Evolutionary conservation across 2,113 vertebrate genomes (phyloP).

Genomic region (Odontophorus gujanensis): DNA sequence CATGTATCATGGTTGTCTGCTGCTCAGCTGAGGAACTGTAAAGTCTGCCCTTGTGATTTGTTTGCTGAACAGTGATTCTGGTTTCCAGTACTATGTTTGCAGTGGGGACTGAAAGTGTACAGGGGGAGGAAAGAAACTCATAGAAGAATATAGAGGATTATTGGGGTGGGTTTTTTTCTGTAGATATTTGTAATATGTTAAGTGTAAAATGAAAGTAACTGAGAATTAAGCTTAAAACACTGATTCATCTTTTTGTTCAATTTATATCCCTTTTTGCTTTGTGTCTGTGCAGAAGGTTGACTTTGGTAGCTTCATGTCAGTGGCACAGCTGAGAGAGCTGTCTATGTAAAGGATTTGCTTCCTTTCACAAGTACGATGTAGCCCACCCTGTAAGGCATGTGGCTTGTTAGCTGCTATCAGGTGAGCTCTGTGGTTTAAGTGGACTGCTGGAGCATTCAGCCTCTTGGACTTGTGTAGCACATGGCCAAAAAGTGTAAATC

Average conservation of each 20-base stretch:
- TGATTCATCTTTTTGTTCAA: neutral
- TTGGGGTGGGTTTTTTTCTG: neutral
- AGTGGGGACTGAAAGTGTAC: neutral
- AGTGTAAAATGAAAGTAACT: neutral
- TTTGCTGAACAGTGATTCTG: neutral
- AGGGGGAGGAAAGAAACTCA: neutral
- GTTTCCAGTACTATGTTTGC: neutral
- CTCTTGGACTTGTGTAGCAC: neutral
- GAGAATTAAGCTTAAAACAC: neutral
- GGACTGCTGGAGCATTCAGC: neutral
- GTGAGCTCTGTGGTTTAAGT: rapidly evolving
- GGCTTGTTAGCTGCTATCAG: neutral
- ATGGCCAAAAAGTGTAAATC: neutral
- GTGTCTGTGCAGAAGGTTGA: rapidly evolving
- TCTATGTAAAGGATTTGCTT: neutral
- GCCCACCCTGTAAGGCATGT: rapidly evolving
- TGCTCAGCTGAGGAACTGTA: neutral
- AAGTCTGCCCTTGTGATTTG: neutral
- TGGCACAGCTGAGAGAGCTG: no score
- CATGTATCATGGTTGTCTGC: neutral
- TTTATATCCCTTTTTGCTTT: neutral
- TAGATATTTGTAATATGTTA: neutral
- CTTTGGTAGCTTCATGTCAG: neutral
- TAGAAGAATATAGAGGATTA: neutral
- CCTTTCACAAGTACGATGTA: neutral